phyloP scores from a whole-genome alignment of 2,888 invertebrate species.

The Mythimna pallens region DNA sequence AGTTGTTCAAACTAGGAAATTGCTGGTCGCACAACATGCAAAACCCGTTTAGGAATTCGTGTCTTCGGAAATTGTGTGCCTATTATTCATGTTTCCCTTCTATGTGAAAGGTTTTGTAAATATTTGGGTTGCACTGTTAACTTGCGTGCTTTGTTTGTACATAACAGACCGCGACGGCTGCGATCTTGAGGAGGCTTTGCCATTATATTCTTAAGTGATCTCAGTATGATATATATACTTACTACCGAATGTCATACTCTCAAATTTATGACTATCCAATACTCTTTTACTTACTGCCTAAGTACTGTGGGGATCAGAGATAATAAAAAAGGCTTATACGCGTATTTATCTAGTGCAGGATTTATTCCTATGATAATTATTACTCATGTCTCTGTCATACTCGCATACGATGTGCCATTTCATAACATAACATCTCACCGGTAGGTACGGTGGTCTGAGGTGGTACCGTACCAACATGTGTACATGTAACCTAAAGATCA shows the following conservation, averaged over 20 bases:
- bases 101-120: conserved; percentile 35
- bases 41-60: conserved; percentile 58
- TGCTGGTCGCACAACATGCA: conserved; percentile 62
- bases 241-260: neutral
- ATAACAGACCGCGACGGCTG: conserved; percentile 43
- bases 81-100: conserved; percentile 37
- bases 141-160: conserved; percentile 35
- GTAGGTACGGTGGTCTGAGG: no score
- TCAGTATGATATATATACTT: neutral
- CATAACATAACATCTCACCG: no score
- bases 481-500: no score
- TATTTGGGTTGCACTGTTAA: conserved; percentile 41
- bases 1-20: conserved; percentile 65
- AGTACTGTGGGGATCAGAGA: no score
- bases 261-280: neutral
- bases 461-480: no score
- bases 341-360: no score
- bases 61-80: conserved; percentile 47
- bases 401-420: no score
- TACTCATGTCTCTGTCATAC: no score
- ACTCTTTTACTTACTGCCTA: neutral
- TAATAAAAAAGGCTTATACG: no score
- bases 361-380: no score
- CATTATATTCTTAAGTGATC: conserved; percentile 20
- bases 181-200: conserved; percentile 19